Evolutionary conservation across 2,113 vertebrate genomes (phyloP).

Genomic region (Python bivittatus): DNA sequence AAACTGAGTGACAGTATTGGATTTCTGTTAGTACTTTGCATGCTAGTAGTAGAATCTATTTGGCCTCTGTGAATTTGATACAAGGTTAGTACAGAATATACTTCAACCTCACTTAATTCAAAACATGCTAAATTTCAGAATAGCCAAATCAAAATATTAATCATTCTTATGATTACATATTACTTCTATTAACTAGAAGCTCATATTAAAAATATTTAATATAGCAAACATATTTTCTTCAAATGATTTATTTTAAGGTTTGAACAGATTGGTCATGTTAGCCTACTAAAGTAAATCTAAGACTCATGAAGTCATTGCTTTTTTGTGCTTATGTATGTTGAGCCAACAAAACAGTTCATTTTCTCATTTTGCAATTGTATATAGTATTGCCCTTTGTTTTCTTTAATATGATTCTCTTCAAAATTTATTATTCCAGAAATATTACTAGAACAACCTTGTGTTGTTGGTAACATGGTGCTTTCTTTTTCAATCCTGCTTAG

Average conservation of each 20-base stretch:
- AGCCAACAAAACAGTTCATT: not conserved
- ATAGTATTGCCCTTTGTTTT: not conserved
- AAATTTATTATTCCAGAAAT: not conserved
- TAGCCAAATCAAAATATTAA: not conserved
- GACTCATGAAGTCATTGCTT: not conserved
- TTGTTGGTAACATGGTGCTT: not conserved
- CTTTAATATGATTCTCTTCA: not conserved
- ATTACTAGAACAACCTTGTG: not conserved
- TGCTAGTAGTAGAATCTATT: not conserved
- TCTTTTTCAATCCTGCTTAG: not conserved
- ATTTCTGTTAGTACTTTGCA: not conserved
- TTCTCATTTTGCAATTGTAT: not conserved
- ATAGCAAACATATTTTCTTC: not conserved
- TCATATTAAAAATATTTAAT: not conserved
- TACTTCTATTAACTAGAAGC: not conserved
- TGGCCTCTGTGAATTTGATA: not conserved
- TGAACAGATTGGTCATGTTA: not conserved
- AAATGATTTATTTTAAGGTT: not conserved
- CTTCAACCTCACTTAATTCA: not conserved
- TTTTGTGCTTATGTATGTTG: not conserved
- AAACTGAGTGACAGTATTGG: not conserved
- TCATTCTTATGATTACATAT: not conserved
- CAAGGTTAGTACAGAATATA: not conserved
- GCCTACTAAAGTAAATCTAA: not conserved
- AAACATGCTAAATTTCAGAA: not conserved